These are phyloP conservation scores for Trichonephila clavipes DNA, from an alignment of 1,140 invertebrate species.

Conservation along the genomic window DNA sequence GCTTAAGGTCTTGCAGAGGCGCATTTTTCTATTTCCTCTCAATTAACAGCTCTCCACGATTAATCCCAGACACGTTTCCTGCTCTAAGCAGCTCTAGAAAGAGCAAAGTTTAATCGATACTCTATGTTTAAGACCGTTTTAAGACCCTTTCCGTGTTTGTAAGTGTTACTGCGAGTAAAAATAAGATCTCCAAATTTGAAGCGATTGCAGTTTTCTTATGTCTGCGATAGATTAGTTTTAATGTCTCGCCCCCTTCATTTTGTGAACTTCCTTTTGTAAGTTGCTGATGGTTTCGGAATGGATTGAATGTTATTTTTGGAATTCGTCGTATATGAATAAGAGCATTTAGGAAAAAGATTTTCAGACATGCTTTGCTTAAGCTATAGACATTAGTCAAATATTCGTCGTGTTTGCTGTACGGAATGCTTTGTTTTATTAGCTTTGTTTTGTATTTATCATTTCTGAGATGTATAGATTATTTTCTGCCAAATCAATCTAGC, in stretches of 20 bases:
- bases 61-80: constrained; percentile 52
- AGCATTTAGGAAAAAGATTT: too few species aligned
- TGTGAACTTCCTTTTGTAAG: not conserved
- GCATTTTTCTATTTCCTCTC: constrained; percentile 66
- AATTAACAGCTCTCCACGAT: constrained; percentile 54
- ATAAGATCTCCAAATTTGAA: not conserved
- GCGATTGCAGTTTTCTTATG: not conserved
- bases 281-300: not conserved
- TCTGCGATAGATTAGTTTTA: not conserved
- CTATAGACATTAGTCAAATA: too few species aligned
- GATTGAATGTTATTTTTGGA: not conserved
- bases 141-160: constrained; percentile 13
- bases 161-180: not conserved
- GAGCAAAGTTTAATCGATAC: constrained; percentile 62
- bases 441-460: too few species aligned
- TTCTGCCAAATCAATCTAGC: too few species aligned
- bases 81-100: constrained; percentile 4
- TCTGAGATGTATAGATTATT: too few species aligned
- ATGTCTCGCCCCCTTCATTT: not conserved
- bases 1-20: not conserved
- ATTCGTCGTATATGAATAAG: too few species aligned
- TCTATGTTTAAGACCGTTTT: not conserved
- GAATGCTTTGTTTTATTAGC: too few species aligned
- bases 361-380: too few species aligned
- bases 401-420: too few species aligned